A percentile compares a stretch with the other conserved stretches of the same genome.
Conservation (phyloP, 2,797 vertebrate species). For the Macroramphosus scolopax region DNA sequence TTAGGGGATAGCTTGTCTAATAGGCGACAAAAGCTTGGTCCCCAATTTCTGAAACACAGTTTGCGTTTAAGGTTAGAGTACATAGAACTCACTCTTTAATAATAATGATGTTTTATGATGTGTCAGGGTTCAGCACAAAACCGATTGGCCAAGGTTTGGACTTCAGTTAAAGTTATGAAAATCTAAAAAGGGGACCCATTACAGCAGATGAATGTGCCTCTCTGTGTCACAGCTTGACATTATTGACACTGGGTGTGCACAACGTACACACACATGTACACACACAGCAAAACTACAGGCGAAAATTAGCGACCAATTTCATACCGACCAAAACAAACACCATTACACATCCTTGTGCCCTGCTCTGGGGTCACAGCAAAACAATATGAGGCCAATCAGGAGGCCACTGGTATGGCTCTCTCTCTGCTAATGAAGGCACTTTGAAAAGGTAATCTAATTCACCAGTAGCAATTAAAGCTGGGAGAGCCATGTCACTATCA, state of each 20-base stretch:
- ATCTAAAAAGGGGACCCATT: too few species aligned
- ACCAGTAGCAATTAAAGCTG: constrained; percentile 80
- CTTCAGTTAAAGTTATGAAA: too few species aligned
- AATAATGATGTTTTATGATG: too few species aligned
- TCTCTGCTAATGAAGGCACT: constrained; percentile 79
- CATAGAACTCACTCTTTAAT: too few species aligned
- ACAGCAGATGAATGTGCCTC: too few species aligned
- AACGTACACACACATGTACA: constrained; percentile 8
- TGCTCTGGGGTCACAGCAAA: constrained; percentile 69
- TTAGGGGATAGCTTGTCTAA: too few species aligned
- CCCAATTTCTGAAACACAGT: too few species aligned
- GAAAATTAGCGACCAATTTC: constrained; percentile 55
- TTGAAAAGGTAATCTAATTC: constrained; percentile 84
- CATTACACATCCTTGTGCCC: constrained; percentile 32
- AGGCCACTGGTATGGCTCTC: constrained; percentile 74
- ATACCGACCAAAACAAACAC: constrained; percentile 53
- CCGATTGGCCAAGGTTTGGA: too few species aligned
- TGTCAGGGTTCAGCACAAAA: too few species aligned
- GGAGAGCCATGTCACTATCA: constrained; percentile 80
- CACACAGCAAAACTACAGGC: constrained; percentile 35
- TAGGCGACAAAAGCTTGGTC: too few species aligned
- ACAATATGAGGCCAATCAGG: constrained; percentile 80
- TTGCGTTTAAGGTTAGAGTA: too few species aligned
- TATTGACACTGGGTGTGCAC: constrained; percentile 17
- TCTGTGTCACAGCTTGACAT: constrained; percentile 33